Evolutionary conservation across 2,113 vertebrate species (phyloP).

Genomic region (Myodes glareolus): DNA sequence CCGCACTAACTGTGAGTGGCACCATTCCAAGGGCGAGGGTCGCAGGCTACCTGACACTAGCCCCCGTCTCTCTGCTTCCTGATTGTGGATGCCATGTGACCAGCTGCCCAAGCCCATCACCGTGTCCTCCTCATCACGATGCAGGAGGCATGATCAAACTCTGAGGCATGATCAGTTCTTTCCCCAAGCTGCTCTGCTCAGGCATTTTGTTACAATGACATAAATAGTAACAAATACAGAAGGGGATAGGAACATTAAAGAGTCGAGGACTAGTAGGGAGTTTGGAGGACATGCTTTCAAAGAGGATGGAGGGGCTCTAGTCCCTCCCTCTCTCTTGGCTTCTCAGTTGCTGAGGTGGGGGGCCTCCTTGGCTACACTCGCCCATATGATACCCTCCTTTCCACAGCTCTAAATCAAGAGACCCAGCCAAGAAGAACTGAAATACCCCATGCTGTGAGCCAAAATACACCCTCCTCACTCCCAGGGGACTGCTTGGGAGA

Average conservation of each 20-base stretch:
- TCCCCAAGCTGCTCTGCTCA: background rate
- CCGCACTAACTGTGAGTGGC: background rate
- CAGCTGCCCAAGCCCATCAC: background rate
- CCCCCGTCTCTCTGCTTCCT: background rate
- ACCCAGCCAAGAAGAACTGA: no score
- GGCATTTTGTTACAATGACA: background rate
- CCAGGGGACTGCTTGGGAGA: background rate
- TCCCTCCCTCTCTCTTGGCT: no score
- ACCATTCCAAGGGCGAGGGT: no score
- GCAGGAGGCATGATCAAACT: no score
- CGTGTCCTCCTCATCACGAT: accelerated
- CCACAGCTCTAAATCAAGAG: background rate
- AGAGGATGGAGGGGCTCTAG: background rate
- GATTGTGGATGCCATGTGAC: background rate
- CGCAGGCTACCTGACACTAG: background rate
- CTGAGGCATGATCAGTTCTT: no score
- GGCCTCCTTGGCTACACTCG: background rate
- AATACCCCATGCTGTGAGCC: background rate
- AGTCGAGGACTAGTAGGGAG: background rate
- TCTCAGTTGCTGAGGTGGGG: background rate
- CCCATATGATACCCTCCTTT: background rate
- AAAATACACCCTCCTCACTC: background rate
- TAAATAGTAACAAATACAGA: background rate
- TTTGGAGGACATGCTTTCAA: background rate
- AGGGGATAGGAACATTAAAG: background rate